Conservation (phyloP, 2,113 vertebrate species). For the Rhodinocichla rosea region DNA sequence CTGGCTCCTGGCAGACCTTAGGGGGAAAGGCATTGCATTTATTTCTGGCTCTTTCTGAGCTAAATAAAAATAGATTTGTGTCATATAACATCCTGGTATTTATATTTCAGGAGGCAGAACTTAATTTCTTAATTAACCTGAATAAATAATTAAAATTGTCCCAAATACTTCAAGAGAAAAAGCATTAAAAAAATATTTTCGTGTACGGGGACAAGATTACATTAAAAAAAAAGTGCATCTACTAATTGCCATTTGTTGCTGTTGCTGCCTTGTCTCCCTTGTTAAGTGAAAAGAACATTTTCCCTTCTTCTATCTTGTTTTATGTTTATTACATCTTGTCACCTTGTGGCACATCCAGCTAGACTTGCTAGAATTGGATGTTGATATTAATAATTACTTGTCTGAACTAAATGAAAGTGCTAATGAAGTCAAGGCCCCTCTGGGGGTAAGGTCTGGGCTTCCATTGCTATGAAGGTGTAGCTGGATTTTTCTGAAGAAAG, state of each 20-base stretch:
- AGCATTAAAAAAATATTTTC: background rate
- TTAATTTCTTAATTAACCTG: conserved; percentile 20
- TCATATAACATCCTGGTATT: background rate
- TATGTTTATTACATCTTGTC: conserved; percentile 40
- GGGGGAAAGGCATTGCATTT: background rate
- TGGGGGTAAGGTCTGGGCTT: background rate
- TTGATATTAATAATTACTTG: conserved; percentile 56
- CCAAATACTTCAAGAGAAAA: background rate
- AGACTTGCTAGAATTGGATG: conserved; percentile 38
- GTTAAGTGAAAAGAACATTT: background rate
- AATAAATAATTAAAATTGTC: conserved; percentile 46
- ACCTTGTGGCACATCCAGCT: conserved; percentile 25
- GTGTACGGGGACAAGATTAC: background rate
- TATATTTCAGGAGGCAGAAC: background rate
- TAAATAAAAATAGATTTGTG: background rate
- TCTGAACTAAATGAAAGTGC: conserved; percentile 49
- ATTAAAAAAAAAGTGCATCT: background rate
- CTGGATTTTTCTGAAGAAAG: conserved; percentile 24
- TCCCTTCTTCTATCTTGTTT: background rate
- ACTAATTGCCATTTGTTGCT: background rate
- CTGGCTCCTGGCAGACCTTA: background rate
- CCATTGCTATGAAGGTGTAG: background rate
- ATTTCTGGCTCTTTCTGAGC: background rate
- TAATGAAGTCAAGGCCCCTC: conserved; percentile 42
- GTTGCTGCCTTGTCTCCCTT: background rate